These are phyloP conservation scores for Rhamnusium bicolor DNA, from an alignment of 2,888 invertebrate species.

Conservation along the genomic window DNA sequence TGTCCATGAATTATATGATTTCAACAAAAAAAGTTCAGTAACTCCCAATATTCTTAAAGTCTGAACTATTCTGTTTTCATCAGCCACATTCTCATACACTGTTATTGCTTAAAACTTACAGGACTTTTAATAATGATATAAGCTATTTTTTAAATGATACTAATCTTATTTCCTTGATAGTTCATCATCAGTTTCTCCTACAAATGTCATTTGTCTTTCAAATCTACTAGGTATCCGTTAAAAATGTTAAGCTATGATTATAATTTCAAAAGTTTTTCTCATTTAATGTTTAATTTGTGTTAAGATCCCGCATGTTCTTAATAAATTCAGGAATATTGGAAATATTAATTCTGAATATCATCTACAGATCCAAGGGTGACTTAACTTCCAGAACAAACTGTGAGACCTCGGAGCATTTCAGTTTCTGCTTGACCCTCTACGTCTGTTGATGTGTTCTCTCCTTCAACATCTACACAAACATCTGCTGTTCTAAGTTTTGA, in stretches of 20 bases:
- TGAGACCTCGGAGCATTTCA: background rate
- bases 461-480: slow-evolving; percentile 20
- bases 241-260: background rate
- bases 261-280: background rate
- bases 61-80: too few species aligned
- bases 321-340: background rate
- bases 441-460: background rate
- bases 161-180: too few species aligned
- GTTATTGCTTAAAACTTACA: too few species aligned
- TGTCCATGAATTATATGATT: too few species aligned
- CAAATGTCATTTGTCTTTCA: too few species aligned
- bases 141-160: too few species aligned
- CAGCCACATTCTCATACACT: too few species aligned
- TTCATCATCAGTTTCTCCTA: too few species aligned
- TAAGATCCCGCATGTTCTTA: background rate
- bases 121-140: too few species aligned
- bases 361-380: background rate
- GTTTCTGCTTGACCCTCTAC: background rate
- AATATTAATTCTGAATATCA: background rate
- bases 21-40: too few species aligned
- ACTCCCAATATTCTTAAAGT: too few species aligned
- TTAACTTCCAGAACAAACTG: background rate
- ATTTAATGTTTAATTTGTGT: background rate
- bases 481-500: slow-evolving; percentile 9
- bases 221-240: too few species aligned